phyloP scores from a whole-genome alignment of 2,888 invertebrate genomes.

The Xestia c-nigrum region DNA sequence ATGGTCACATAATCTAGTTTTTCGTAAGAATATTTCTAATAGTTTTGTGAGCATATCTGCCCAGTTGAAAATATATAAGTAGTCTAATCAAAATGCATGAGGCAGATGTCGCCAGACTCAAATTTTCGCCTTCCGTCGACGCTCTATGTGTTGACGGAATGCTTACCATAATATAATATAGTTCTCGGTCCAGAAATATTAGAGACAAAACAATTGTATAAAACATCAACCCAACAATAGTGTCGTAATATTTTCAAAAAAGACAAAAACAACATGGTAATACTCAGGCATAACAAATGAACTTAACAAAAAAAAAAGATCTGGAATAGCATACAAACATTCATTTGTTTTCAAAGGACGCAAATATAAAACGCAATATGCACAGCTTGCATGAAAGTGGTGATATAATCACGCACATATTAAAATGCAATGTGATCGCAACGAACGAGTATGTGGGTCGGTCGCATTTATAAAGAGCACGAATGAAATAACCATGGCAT shows the following conservation, averaged over 20 bases:
- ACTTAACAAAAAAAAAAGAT: neutral
- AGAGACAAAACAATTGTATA: too few species aligned
- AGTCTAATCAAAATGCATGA: too few species aligned
- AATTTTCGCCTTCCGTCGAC: too few species aligned
- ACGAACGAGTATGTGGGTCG: constrained; percentile 52
- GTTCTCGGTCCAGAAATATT: too few species aligned
- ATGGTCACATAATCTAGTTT: neutral
- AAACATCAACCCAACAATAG: too few species aligned
- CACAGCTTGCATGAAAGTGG: constrained; percentile 1
- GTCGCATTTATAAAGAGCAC: constrained; percentile 41
- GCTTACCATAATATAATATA: too few species aligned
- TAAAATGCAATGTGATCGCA: constrained; percentile 48
- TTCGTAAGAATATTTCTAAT: neutral
- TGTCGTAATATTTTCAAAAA: too few species aligned
- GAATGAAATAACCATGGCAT: constrained; percentile 49
- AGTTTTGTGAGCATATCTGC: neutral
- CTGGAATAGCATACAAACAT: neutral
- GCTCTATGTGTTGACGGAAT: too few species aligned
- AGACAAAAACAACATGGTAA: neutral
- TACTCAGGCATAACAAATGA: neutral
- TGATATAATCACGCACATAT: constrained; percentile 45
- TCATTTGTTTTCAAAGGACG: constrained; percentile 6
- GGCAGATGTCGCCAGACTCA: too few species aligned
- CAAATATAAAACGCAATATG: constrained; percentile 27
- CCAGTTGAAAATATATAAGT: neutral